Base-by-base conservation (phyloP, 2,797 vertebrate genomes). In the Sternotherus odoratus region DNA sequence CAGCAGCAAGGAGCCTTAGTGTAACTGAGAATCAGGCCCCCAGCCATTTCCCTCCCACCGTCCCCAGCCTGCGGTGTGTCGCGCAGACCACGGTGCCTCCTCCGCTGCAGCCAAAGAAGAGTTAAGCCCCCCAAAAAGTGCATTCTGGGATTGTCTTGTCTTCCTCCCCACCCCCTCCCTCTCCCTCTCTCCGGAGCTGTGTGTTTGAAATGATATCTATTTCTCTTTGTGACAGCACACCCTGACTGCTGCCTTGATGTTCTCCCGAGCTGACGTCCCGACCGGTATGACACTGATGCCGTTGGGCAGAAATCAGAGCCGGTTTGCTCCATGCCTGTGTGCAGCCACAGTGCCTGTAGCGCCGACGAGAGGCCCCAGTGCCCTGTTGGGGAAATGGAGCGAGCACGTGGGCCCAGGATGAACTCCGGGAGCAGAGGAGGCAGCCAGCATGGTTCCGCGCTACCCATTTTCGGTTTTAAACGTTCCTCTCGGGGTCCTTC, bases 241-340 rank as follows among this genome's bases (percentile, higher is more conserved):
- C 97, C 97, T 97, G 97, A 98, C 97, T 96, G 96, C 95, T 48
- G 97, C 98, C 97, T 97, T 99, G 99, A 99, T 95, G 89, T 95
- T 99, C 97, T 97, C 90, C 53, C 92, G 90, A 98, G 98, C 98
- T 98, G 98, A 99, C 99, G 98, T 97, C 95, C 97, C 96, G 43
- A 97, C 97, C 98, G 97, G 98, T 98, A 83, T 99, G 98, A 99
- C 97, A 97, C 98, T 99, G 98, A 99, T 99, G 98, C 98, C 98
- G 98, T 98, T 98, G 97, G 98, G 98, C 98, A 99, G 98, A 98
- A 98, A 99, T 99, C 98, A 98, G 98, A 99, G 98, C 98, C 96
- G 98, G 98, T 99, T 99, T 99, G 98, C 98, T 98, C 33, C 91
- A 48, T 46, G 93, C 74, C 91, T 93, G 79, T 12, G n/a, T 30